Percentiles rank a stretch among this genome's conserved stretches.
Evolutionary conservation across 1,140 invertebrate species (phyloP).

Genomic region (Cydia pomonella): DNA sequence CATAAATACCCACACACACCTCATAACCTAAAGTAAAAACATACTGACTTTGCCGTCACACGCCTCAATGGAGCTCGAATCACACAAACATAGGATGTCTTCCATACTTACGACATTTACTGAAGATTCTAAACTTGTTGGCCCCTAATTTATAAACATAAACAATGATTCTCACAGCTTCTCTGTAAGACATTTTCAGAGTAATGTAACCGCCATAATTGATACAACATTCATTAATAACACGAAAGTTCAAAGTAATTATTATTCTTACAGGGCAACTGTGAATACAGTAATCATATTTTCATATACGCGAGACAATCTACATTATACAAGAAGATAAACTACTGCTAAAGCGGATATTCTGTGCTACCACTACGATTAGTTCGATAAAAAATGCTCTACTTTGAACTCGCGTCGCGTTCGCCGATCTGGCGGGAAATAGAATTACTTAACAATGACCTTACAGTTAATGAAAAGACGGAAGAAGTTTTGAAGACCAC

Average conservation of each 20-base stretch:
- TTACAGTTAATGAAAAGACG: conserved; percentile 7
- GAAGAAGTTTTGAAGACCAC: conserved; percentile 60
- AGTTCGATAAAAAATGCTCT: neutral
- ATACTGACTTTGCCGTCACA: neutral
- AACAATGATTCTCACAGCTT: conserved; percentile 63
- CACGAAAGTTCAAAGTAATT: conserved; percentile 38
- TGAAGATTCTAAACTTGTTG: neutral
- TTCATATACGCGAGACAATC: neutral
- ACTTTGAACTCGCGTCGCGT: conserved; percentile 22
- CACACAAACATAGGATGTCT: neutral
- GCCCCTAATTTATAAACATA: conserved; percentile 22
- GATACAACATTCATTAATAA: conserved; percentile 34
- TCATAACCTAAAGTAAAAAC: neutral
- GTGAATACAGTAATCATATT: conserved; percentile 50
- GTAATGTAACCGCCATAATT: conserved; percentile 78
- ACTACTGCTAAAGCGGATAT: conserved; percentile 20
- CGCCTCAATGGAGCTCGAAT: neutral
- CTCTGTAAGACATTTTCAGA: conserved; percentile 70
- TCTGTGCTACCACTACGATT: neutral
- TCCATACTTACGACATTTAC: neutral
- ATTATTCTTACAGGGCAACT: conserved; percentile 74
- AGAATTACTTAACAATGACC: neutral
- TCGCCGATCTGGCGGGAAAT: neutral
- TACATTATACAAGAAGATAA: conserved; percentile 1
- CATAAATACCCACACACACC: conserved; percentile 20